Evolutionary conservation across 2,888 invertebrate genomes (phyloP).

Genomic region (Torymus texanus): DNA sequence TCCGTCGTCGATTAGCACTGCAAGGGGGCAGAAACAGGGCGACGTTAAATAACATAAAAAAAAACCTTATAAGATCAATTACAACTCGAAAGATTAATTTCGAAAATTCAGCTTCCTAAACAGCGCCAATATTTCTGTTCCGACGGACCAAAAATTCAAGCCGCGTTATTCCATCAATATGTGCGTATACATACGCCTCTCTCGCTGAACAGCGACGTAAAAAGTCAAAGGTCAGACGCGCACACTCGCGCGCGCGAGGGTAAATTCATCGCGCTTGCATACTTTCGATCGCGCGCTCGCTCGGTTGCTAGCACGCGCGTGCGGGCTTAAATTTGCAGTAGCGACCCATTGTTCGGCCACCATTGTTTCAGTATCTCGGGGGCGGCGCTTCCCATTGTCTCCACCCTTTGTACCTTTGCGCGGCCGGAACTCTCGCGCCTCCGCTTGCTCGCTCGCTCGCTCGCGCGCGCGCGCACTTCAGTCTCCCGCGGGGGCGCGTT

Average conservation of each 20-base stretch:
- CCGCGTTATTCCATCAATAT: too few relatives aligned
- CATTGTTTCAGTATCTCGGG: slow-evolving; percentile 74
- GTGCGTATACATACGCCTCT: too few relatives aligned
- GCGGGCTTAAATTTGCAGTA: slow-evolving; percentile 46
- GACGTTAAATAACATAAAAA: too few relatives aligned
- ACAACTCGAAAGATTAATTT: too few relatives aligned
- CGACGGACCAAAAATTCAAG: too few relatives aligned
- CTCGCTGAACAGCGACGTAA: not conserved
- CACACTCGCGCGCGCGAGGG: not conserved
- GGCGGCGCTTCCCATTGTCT: slow-evolving; percentile 75
- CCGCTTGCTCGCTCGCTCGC: too few relatives aligned
- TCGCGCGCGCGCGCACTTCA: slow-evolving; percentile 58
- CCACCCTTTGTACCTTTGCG: slow-evolving; percentile 73
- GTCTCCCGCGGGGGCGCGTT: not conserved
- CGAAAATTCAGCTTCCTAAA: too few relatives aligned
- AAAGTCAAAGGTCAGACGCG: not conserved
- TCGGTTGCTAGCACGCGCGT: not conserved
- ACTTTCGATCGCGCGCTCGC: slow-evolving; percentile 46
- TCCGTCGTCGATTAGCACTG: too few relatives aligned
- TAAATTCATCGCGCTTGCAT: slow-evolving; percentile 19
- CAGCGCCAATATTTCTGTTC: too few relatives aligned
- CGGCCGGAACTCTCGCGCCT: slow-evolving; percentile 69
- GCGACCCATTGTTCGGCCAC: slow-evolving; percentile 68
- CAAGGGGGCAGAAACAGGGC: too few relatives aligned
- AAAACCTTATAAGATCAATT: too few relatives aligned